Percentiles rank a stretch among this genome's conserved stretches.
phyloP scores from a whole-genome alignment of 2,888 invertebrate genomes.

The Neoitamus cyanurus region DNA sequence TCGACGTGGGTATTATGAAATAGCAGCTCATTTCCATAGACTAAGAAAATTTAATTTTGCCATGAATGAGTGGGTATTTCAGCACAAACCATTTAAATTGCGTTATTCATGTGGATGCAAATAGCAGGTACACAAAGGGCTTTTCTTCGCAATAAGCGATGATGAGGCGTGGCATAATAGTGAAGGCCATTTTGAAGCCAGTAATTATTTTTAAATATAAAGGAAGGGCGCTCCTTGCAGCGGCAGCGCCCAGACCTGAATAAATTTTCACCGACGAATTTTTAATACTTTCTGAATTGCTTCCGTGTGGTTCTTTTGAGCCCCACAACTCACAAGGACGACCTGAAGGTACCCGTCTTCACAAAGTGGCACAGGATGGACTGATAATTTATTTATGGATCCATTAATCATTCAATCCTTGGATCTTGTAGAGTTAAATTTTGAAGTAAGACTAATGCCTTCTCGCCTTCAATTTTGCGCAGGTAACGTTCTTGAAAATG shows the following conservation, averaged over 20 bases:
- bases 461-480: background rate
- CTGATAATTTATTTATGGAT: background rate
- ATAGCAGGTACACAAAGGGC: constrained; percentile 3
- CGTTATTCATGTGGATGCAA: constrained; percentile 36
- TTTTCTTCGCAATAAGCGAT: constrained; percentile 17
- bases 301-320: background rate
- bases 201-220: constrained; percentile 27
- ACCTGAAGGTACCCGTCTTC: background rate
- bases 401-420: background rate
- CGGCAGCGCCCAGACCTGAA: background rate
- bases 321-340: background rate
- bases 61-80: background rate
- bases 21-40: constrained; percentile 25
- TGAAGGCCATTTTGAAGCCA: constrained; percentile 1
- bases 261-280: background rate
- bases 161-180: background rate
- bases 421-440: background rate
- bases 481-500: background rate
- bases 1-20: constrained; percentile 4
- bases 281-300: background rate
- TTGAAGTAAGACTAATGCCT: background rate
- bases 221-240: background rate
- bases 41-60: constrained; percentile 31
- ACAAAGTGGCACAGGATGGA: background rate
- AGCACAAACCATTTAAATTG: constrained; percentile 31